phyloP scores from a whole-genome alignment of 2,797 vertebrate species.

The Phylloscopus collybita region DNA sequence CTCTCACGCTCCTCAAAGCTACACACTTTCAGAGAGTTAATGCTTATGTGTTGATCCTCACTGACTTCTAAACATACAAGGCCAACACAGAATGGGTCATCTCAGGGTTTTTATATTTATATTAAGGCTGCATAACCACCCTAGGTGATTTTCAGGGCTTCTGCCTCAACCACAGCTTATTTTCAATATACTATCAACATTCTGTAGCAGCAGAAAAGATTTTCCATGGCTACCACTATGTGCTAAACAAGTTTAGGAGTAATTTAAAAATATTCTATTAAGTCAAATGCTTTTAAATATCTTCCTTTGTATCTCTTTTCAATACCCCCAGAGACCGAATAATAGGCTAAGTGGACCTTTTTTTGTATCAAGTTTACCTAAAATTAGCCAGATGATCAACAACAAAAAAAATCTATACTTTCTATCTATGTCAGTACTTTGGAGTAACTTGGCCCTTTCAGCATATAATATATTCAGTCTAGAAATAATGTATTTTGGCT shows the following conservation, averaged over 20 bases:
- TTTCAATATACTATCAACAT: not conserved
- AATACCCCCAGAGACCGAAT: not conserved
- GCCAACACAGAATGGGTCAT: not conserved
- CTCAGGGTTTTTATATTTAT: not conserved
- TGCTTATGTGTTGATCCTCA: fast-evolving
- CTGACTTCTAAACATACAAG: not conserved
- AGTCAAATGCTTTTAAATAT: not conserved
- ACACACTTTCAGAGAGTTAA: not conserved
- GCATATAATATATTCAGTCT: not conserved
- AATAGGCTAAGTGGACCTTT: not conserved
- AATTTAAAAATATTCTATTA: not conserved
- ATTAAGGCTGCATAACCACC: not conserved
- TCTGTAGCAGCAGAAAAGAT: not conserved
- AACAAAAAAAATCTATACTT: not conserved
- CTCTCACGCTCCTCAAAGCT: not conserved
- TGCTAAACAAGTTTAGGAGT: not conserved
- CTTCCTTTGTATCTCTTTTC: not conserved
- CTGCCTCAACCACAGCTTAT: not conserved
- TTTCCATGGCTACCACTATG: not conserved
- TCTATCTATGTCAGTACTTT: not conserved
- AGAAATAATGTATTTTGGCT: not conserved
- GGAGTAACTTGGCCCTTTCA: not conserved
- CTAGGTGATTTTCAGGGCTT: not conserved
- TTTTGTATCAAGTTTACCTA: not conserved
- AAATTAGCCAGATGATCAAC: not conserved